These are phyloP conservation scores for Triplophysa rosa DNA, from an alignment of 2,113 vertebrate genomes.

Conservation along the genomic window DNA sequence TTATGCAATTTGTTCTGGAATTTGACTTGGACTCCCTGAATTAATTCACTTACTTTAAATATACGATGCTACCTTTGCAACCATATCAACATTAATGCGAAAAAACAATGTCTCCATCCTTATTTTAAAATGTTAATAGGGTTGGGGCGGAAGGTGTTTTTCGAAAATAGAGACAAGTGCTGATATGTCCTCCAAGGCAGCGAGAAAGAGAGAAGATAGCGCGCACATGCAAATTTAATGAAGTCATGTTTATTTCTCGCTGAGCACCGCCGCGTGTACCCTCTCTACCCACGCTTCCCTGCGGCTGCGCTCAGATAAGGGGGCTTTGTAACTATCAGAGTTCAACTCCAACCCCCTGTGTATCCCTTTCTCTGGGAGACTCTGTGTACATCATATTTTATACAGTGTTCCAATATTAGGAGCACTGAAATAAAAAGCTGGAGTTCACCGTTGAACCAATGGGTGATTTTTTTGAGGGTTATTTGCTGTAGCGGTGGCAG, in stretches of 20 bases:
- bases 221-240: conserved; percentile 43
- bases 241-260: conserved; percentile 43
- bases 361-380: conserved; percentile 7
- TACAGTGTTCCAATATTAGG: conserved; percentile 21
- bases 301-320: conserved; percentile 13
- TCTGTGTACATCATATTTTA: conserved; percentile 6
- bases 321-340: conserved; percentile 16
- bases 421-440: conserved; percentile 2
- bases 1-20: too few relatives aligned
- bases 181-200: conserved; percentile 19
- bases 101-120: too few relatives aligned
- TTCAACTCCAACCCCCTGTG: conserved; percentile 1
- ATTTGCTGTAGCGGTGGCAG: neutral
- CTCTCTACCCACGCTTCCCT: conserved; percentile 11
- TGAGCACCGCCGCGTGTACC: neutral
- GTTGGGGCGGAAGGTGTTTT: neutral
- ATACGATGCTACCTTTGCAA: too few relatives aligned
- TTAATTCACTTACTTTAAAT: too few relatives aligned
- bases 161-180: neutral
- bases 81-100: too few relatives aligned
- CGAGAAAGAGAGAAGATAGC: conserved; percentile 28
- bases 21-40: too few relatives aligned
- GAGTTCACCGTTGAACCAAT: neutral
- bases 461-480: neutral
- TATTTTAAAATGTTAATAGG: neutral